phyloP scores from a whole-genome alignment of 2,888 invertebrate species.

The Mechanitis messenoides region DNA sequence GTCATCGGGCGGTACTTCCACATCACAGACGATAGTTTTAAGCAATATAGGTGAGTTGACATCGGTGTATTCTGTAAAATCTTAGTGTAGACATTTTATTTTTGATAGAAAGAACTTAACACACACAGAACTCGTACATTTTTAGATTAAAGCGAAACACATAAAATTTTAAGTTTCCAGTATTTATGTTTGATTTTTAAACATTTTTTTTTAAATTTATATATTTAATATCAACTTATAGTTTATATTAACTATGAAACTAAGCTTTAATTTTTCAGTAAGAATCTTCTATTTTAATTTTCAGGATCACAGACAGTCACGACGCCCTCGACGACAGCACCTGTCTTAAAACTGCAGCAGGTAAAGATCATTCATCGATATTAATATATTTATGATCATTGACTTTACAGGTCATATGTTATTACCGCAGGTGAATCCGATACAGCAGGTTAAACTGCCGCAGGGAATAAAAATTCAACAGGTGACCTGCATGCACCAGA shows the following conservation, averaged over 20 bases:
- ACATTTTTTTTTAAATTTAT: no score
- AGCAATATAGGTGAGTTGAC: constrained; percentile 61
- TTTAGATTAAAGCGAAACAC: no score
- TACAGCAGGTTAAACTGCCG: constrained; percentile 70
- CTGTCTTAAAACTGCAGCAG: constrained; percentile 67
- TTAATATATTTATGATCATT: background rate
- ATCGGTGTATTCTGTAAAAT: background rate
- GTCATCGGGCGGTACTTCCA: constrained; percentile 47
- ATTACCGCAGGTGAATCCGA: constrained; percentile 58
- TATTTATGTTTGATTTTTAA: no score
- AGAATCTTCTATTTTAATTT: constrained; percentile 19
- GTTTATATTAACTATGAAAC: no score
- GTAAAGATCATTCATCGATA: constrained; percentile 35
- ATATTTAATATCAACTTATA: no score
- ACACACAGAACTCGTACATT: no score
- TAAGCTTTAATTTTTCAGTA: no score
- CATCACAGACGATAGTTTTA: constrained; percentile 68
- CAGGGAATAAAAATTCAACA: constrained; percentile 71
- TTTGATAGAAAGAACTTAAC: no score
- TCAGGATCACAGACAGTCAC: constrained; percentile 58
- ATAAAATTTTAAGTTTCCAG: background rate
- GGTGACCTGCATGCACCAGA: constrained; percentile 47
- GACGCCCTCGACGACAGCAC: constrained; percentile 56
- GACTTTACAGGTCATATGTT: constrained; percentile 1
- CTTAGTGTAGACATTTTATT: no score